Evolutionary conservation across 2,888 invertebrate genomes (phyloP), one percentile per base, ranked within the genome.

Genomic region (Cremastinae sp.): DNA sequence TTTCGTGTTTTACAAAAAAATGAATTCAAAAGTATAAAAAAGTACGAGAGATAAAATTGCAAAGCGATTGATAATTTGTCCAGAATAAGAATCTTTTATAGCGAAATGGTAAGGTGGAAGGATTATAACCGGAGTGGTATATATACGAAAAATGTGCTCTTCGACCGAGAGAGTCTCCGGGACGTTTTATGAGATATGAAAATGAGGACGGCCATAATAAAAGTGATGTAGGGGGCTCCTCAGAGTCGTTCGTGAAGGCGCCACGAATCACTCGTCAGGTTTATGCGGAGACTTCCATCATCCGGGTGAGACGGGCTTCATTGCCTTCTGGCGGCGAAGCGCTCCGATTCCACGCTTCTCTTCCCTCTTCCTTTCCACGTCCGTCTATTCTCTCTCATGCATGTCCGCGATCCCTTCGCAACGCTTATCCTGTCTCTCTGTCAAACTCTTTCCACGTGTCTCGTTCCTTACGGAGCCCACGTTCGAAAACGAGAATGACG

Each of bases 241-340:
- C 86, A 82, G 83, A 87, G 88, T 88, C 87, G 87, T 88, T 89
- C 82, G 85, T 87, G 86, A 88, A 88, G 89, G 89, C 89, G 85
- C 86, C 86, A 89, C 88, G 86, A 89, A 88, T 88, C 88, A 89
- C 89, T 89, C 88, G 88, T 89, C 89, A 89, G 87, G 83, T 89
- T 89, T 88, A 89, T 88, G 88, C 88, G 82, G 84, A 85, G 85
- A 88, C 87, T 90, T 90, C 90, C 90, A 90, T 90, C 90, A 90
- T 88, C 84, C 79, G 82, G 82, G 83, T 89, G 90, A 28, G 28
- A 90, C 90, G 84, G 88, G 87, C 88, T 89, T 88, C 89, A 89
- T 90, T 90, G 89, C 90, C 89, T 86, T 81, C 84, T 83, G 86
- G 86, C 82, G 80, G 79, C 71, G 73, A 72, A 81, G 74, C 82